Evolutionary conservation across 2,888 invertebrate genomes (phyloP).

Genomic region (Nomada fucata): DNA sequence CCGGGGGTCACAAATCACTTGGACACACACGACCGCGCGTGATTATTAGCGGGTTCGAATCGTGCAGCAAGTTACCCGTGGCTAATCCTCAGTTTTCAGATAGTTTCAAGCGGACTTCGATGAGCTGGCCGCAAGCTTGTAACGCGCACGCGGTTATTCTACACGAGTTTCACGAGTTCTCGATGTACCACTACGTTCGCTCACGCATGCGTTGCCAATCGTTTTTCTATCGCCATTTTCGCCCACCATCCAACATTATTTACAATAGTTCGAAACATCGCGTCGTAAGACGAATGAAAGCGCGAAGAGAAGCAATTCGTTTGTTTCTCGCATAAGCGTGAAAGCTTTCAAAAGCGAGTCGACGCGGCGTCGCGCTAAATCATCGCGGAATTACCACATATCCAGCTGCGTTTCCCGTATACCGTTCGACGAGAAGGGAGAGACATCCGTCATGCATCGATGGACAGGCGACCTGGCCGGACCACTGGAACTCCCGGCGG

Average conservation of each 20-base stretch:
- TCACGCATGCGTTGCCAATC: no score
- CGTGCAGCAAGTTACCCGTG: conserved; percentile 41
- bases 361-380: conserved; percentile 39
- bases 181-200: conserved; percentile 13
- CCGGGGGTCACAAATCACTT: neutral
- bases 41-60: conserved; percentile 37
- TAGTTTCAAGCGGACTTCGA: conserved; percentile 33
- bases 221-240: no score
- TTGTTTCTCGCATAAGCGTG: no score
- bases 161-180: neutral
- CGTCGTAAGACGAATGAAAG: no score
- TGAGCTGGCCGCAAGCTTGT: conserved; percentile 54
- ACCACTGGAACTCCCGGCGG: no score
- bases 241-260: no score
- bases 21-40: conserved; percentile 36
- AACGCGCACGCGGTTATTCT: conserved; percentile 27
- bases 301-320: no score
- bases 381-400: conserved; percentile 43
- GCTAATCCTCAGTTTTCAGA: conserved; percentile 49
- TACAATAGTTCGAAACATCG: no score
- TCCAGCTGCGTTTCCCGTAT: conserved; percentile 5
- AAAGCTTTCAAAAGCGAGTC: conserved; percentile 29
- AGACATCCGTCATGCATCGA: conserved; percentile 6
- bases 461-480: neutral
- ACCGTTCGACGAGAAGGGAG: neutral